Conservation (phyloP, 2,797 vertebrate genomes). For the Cuniculus paca region DNA sequence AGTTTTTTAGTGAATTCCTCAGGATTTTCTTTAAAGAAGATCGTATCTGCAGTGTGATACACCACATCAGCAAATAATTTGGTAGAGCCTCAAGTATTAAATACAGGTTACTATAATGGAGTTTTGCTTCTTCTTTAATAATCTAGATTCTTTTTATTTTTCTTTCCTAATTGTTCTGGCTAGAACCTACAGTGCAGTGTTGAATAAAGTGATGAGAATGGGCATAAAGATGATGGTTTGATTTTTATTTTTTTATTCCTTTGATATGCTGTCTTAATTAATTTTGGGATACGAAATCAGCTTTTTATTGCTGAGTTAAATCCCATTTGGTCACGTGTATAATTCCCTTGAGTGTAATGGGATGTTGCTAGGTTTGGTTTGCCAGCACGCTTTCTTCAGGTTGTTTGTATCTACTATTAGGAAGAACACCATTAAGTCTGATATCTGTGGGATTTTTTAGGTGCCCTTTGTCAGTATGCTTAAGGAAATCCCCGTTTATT, state of each 20-base stretch:
- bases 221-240: background rate
- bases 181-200: background rate
- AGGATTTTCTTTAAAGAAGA: background rate
- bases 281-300: slow-evolving; percentile 31
- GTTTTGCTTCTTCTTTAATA: slow-evolving; percentile 43
- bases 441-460: background rate
- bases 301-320: slow-evolving; percentile 4
- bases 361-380: slow-evolving; percentile 8
- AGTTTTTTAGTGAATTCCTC: background rate
- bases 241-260: slow-evolving; percentile 2
- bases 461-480: background rate
- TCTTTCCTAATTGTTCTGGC: background rate
- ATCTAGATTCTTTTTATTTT: background rate
- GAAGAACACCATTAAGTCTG: background rate
- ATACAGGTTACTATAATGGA: too few species aligned
- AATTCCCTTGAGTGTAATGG: background rate
- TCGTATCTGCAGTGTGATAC: too few species aligned
- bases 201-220: background rate
- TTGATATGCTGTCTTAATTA: slow-evolving; percentile 20
- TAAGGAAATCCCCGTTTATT: slow-evolving; percentile 10
- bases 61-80: too few species aligned
- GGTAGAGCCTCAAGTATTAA: too few species aligned
- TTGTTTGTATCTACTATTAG: background rate
- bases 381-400: background rate
- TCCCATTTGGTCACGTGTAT: background rate